A percentile compares a stretch with the other conserved stretches of the same genome.
Conservation (phyloP, 2,113 vertebrate genomes). For the Ovibos moschatus region DNA sequence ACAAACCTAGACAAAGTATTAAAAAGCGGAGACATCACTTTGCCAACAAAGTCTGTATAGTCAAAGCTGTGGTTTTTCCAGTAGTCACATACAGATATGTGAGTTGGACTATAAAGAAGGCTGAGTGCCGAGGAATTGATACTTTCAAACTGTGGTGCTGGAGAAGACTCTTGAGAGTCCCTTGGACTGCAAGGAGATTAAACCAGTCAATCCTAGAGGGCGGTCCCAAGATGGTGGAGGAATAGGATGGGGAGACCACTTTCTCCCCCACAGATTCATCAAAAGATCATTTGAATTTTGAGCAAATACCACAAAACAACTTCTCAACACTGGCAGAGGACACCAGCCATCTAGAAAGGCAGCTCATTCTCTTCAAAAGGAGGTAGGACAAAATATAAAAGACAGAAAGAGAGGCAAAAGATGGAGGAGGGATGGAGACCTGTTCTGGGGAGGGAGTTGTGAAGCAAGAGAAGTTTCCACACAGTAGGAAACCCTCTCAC, state of each 20-base stretch:
- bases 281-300: neutral
- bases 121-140: neutral
- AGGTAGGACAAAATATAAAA: neutral
- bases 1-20: neutral
- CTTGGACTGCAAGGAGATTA: neutral
- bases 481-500: neutral
- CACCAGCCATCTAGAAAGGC: neutral
- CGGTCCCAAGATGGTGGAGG: neutral
- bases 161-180: neutral
- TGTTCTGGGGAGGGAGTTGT: neutral
- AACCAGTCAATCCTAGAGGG: neutral
- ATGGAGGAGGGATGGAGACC: neutral
- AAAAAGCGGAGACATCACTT: neutral
- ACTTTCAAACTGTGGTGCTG: neutral
- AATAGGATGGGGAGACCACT: neutral
- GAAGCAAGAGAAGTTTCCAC: neutral
- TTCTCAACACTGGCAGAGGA: neutral
- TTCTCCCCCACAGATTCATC: neutral
- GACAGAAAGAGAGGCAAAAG: neutral
- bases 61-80: neutral
- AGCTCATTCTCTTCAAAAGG: neutral
- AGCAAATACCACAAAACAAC: neutral
- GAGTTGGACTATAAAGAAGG: neutral
- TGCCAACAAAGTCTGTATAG: neutral
- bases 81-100: neutral